phyloP scores from a whole-genome alignment of 1,140 invertebrate genomes.

The Temnothorax nylanderi region DNA sequence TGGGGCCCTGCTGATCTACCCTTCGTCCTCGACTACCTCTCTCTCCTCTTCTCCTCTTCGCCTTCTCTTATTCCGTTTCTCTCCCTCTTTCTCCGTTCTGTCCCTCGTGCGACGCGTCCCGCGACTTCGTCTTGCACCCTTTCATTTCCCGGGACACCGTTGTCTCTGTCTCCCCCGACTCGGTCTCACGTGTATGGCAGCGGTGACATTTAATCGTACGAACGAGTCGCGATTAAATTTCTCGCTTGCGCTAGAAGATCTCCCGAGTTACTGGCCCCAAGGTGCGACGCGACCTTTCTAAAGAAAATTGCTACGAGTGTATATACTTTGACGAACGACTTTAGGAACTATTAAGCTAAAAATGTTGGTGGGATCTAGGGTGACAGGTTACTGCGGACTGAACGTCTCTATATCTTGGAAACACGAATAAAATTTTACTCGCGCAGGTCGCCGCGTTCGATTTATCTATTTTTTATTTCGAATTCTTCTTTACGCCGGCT shows the following conservation, averaged over 20 bases:
- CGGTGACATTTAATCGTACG: conserved; percentile 66
- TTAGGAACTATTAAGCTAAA: conserved; percentile 35
- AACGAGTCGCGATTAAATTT: conserved; percentile 68
- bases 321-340: conserved; percentile 42
- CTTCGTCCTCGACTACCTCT: conserved; percentile 49
- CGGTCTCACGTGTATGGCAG: conserved; percentile 59
- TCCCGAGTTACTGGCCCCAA: conserved; percentile 31
- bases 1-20: conserved; percentile 77
- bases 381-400: too few species aligned
- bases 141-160: conserved; percentile 34
- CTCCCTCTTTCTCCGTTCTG: neutral
- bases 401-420: neutral
- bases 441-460: neutral
- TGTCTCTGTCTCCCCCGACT: conserved; percentile 16
- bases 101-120: conserved; percentile 4
- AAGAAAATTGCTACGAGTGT: conserved; percentile 42
- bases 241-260: conserved; percentile 38
- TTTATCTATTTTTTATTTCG: neutral
- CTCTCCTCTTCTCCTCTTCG: conserved; percentile 15
- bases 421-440: neutral
- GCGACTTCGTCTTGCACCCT: conserved; percentile 31
- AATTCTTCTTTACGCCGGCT: neutral
- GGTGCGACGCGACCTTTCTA: conserved; percentile 16
- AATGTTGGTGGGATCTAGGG: neutral
- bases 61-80: conserved; percentile 17